A percentile compares a stretch with the other conserved stretches of the same genome.
phyloP scores from a whole-genome alignment of 2,888 invertebrate genomes.

The Yponomeuta evonymella region DNA sequence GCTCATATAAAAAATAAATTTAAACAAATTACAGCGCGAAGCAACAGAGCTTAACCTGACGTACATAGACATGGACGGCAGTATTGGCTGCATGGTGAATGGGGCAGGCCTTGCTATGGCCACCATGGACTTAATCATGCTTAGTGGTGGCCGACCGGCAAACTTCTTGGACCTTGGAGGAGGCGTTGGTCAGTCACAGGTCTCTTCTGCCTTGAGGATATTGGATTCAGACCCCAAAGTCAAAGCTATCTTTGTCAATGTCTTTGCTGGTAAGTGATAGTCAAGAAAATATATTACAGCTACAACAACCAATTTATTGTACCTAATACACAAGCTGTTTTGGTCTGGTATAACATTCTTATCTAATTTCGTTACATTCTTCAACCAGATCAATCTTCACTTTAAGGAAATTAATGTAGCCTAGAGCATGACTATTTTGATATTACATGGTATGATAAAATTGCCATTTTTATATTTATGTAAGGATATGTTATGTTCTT shows the following conservation, averaged over 20 bases:
- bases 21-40: constrained; percentile 76
- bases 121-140: constrained; percentile 98
- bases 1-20: too few species aligned
- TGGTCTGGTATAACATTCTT: too few species aligned
- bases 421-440: too few species aligned
- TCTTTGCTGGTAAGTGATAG: constrained; percentile 84
- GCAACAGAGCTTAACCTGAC: constrained; percentile 93
- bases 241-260: constrained; percentile 96
- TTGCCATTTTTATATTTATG: too few species aligned
- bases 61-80: constrained; percentile 98
- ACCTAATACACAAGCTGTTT: too few species aligned
- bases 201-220: constrained; percentile 93
- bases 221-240: constrained; percentile 92
- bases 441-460: too few species aligned
- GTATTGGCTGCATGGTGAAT: constrained; percentile 97
- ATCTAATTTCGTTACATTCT: too few species aligned
- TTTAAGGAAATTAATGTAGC: too few species aligned
- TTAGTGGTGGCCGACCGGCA: constrained; percentile 97
- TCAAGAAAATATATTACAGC: background rate
- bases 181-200: constrained; percentile 95
- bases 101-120: constrained; percentile 99
- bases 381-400: too few species aligned
- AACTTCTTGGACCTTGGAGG: constrained; percentile 99
- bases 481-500: too few species aligned
- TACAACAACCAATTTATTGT: background rate